Conservation (phyloP, 2,797 vertebrate genomes). For the Coluber constrictor region DNA sequence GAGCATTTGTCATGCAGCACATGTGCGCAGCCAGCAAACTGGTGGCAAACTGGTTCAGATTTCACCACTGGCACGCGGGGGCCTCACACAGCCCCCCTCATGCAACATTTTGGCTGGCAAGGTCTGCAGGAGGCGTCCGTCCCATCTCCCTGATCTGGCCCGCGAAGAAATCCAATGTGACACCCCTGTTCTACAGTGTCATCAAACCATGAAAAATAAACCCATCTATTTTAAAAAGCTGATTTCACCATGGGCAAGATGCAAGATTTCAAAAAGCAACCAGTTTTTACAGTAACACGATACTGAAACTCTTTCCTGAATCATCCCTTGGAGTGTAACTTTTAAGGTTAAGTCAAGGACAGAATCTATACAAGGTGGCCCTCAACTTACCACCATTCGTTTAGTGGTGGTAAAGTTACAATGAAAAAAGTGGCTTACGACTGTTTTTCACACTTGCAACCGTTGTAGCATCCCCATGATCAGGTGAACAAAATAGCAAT, state of each 20-base stretch:
- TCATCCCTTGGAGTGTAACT: background rate
- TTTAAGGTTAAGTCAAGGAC: background rate
- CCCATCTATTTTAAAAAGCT: too few species aligned
- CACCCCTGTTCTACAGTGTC: background rate
- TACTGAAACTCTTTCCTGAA: background rate
- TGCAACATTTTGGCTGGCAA: too few species aligned
- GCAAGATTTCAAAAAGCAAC: background rate
- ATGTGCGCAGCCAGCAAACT: too few species aligned
- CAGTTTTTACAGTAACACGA: background rate
- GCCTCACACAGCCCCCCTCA: too few species aligned
- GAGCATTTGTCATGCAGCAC: too few species aligned
- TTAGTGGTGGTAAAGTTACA: background rate
- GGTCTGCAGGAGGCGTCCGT: too few species aligned
- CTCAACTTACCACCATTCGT: background rate
- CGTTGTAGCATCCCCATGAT: too few species aligned
- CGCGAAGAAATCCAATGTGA: too few species aligned
- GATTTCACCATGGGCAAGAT: background rate
- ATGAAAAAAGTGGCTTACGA: background rate
- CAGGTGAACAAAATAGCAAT: background rate
- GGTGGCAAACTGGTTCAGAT: too few species aligned
- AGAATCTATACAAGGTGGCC: background rate
- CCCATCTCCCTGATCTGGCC: too few species aligned
- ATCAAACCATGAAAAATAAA: background rate
- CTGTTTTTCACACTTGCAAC: background rate
- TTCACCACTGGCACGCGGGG: too few species aligned